A percentile compares a stretch with the other conserved stretches of the same genome.
Evolutionary conservation across 2,888 invertebrate species (phyloP).

Genomic region (Cephus sareptanus): DNA sequence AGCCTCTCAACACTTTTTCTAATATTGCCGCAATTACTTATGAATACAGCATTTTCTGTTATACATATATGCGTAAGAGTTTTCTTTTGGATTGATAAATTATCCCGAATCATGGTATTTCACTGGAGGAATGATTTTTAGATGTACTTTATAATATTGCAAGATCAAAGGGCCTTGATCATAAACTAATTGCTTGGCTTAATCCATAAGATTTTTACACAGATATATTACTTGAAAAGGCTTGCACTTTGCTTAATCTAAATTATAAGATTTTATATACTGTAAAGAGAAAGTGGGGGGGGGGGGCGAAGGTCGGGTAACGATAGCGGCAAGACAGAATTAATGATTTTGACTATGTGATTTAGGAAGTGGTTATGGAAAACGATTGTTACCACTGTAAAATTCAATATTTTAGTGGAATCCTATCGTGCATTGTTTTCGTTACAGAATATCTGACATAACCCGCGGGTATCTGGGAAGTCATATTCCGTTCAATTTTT

Average conservation of each 20-base stretch:
- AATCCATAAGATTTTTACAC: background rate
- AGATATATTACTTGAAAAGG: background rate
- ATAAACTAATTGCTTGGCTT: background rate
- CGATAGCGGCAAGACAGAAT: background rate
- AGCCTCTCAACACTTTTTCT: background rate
- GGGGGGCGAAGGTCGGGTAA: background rate
- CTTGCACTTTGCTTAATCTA: background rate
- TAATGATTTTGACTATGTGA: background rate
- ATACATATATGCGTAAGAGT: background rate
- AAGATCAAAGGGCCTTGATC: background rate
- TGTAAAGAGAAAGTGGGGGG: background rate
- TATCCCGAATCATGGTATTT: background rate
- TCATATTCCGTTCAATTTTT: slow-evolving; percentile 46
- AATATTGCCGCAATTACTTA: background rate
- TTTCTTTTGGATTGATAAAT: background rate
- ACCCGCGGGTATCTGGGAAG: background rate
- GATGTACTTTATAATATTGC: background rate
- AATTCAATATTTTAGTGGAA: background rate
- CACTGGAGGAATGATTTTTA: background rate
- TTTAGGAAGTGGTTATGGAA: background rate
- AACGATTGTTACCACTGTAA: background rate
- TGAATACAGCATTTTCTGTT: background rate
- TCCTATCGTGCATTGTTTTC: background rate
- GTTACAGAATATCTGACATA: background rate
- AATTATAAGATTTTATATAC: background rate